Base-by-base conservation (phyloP, 1,140 invertebrate species). In the Eumaeus atala region DNA sequence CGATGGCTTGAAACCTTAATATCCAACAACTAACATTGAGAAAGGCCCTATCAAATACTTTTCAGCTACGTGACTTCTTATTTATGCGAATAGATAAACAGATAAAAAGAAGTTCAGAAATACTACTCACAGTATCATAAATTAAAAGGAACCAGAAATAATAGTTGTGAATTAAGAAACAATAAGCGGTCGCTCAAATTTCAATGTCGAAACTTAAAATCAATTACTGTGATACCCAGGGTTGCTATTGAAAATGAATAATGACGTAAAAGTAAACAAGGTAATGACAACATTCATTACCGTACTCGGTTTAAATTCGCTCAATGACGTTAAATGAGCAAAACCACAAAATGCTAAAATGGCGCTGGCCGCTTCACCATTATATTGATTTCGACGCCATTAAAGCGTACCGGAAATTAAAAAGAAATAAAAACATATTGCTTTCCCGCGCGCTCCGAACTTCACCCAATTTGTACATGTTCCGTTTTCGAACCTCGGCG, bases 351-450 rank as follows among this genome's bases (percentile, higher is more conserved):
- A 85, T 75, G 73, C 79, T 76, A 81, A 81, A 83, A 82, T 79
- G 77, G 76, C 77, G 79, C 67, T 74, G 67, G 65, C 74, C 77
- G 77, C 73, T 72, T 73, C 79, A 75, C 79, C 82, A 83, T 85
- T 77, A 85, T 85, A 85, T 85, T 85, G 79, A 85, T 85, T 85
- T 85, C 79, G 79, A 82, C 82, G 82, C 82, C 82, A 85, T 85
- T 85, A 85, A 83, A 82, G 73, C 77, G 78, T 74, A 80, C 82
- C 82, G 82, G 82, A 85, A 85, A 85, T 83, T 85, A 85, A 83
- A 85, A 85, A 83, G 79, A 80, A 85, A 85, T 85, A 85, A 85
- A 85, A 85, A 83, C 78, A 80, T 83, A 83, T 80, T 80, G 82
- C 82, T 80, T 83, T 82, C 82, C 82, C 82, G 82, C 75, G 78